These are phyloP conservation scores for Phataginus tricuspis DNA, from an alignment of 2,797 vertebrate species.

Conservation along the genomic window DNA sequence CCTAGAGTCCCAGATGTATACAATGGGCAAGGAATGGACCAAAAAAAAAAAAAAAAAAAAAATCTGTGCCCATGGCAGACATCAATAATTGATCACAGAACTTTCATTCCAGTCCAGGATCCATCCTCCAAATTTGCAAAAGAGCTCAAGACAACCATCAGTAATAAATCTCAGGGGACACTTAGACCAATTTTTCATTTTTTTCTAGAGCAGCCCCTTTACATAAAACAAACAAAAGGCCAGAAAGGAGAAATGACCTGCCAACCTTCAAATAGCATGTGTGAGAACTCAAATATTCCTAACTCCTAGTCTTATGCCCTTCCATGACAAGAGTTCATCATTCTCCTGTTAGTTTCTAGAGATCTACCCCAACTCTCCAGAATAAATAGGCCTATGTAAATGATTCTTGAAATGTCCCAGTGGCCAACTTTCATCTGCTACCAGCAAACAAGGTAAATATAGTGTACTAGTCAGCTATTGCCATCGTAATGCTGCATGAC, in stretches of 20 bases:
- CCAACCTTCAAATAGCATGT: background rate
- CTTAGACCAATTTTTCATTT: background rate
- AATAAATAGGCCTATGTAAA: background rate
- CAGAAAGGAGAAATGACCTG: background rate
- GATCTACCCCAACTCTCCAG: background rate
- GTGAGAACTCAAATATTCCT: background rate
- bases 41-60: background rate
- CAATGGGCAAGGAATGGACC: background rate
- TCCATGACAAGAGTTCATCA: background rate
- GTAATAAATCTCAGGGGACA: background rate
- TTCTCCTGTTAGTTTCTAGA: background rate
- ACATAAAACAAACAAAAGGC: background rate
- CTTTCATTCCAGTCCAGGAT: background rate
- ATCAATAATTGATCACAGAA: conserved; percentile 65
- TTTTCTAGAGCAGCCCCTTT: background rate
- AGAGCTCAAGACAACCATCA: background rate
- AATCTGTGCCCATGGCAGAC: background rate
- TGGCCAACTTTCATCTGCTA: background rate
- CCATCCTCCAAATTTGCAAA: background rate
- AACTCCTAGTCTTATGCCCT: background rate
- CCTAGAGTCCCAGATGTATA: background rate
- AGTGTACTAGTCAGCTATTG: background rate
- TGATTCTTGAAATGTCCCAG: background rate
- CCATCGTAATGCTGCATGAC: background rate
- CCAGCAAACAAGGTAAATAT: background rate